Base-by-base conservation (phyloP, 2,113 vertebrate genomes). In the Cheirogaleus medius region DNA sequence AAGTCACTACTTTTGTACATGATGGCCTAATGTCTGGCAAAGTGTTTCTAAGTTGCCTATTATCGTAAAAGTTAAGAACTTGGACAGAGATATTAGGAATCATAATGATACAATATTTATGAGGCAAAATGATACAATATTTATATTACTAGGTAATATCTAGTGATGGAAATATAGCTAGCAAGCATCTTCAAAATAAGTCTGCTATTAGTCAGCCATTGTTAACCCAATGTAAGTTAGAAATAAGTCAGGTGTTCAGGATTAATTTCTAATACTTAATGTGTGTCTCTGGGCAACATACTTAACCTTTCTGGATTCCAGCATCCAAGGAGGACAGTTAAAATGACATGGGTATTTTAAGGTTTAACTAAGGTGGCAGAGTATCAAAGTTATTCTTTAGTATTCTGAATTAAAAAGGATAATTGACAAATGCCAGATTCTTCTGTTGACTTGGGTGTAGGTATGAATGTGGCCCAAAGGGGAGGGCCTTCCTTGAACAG, bases 91-190 rank as follows among this genome's bases (percentile, higher is more conserved):
- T 97, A 93, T 91, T 91, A 97, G 93, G 89, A 95, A 93, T 97
- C 93, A 94, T 97, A 89, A 95, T 54, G 80, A 97, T 98, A 93
- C 52, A 98, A 95, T 98, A 98, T 98, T 98, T 95, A 98, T 97
- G 96, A 98, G 58, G 54, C 93, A 89, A 94, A 93, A 95, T 54
- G 80, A 97, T 98, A 93, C 52, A 98, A 95, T 98, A 98, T 98
- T 98, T 95, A 98, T 97, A 93, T 96, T 97, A 97, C 95, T 83
- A 97, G 89, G 97, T 97, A 93, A 71, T 93, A 97, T 91, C 93
- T 94, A 71, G 86, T 63, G 94, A 95, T 95, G 91, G 94, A 90
- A 95, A 95, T 97, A 96, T 78, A 94, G 94, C 96, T 82, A 87
- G 97, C 91, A 97, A 97, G 94, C 89, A 90, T 96, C 97, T 98